A percentile compares a stretch with the other conserved stretches of the same genome.
Evolutionary conservation across 37 sponge, comb jelly and placozoan genomes (phyloP).

Genomic region (Oscarella lobularis): DNA sequence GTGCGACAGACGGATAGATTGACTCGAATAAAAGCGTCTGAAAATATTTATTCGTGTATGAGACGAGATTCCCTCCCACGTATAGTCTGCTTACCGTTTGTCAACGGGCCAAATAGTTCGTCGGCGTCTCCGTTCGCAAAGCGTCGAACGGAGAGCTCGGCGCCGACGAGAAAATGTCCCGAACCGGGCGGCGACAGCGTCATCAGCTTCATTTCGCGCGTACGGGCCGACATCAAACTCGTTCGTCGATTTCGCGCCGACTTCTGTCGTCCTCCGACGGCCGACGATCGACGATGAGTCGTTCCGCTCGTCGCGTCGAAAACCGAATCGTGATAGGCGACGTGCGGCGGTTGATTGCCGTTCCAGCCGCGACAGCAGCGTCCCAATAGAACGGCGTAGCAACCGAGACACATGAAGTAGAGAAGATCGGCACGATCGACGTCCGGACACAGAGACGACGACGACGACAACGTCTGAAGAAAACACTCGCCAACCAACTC

Average conservation of each 20-base stretch:
- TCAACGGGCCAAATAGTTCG: slow-evolving; percentile 62
- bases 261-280: background rate
- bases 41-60: too few species aligned
- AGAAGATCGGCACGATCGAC: slow-evolving; percentile 20
- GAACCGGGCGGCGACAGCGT: slow-evolving; percentile 21
- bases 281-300: background rate
- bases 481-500: slow-evolving; percentile 29
- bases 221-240: background rate
- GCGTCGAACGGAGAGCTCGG: slow-evolving; percentile 46
- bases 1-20: slow-evolving; percentile 44
- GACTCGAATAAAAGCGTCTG: slow-evolving; percentile 60
- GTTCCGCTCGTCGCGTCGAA: background rate
- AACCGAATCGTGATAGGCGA: background rate
- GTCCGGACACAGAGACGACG: slow-evolving; percentile 4
- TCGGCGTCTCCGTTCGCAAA: slow-evolving; percentile 13
- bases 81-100: slow-evolving; percentile 28
- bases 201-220: background rate
- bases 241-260: background rate
- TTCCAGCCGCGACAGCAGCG: slow-evolving; percentile 71
- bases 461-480: slow-evolving; percentile 13
- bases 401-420: slow-evolving; percentile 19
- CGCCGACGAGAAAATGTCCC: slow-evolving; percentile 64
- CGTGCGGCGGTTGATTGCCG: background rate
- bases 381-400: slow-evolving; percentile 44
- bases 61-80: background rate